Evolutionary conservation across 1,140 invertebrate species (phyloP).

Genomic region (Palaemon carinicauda): DNA sequence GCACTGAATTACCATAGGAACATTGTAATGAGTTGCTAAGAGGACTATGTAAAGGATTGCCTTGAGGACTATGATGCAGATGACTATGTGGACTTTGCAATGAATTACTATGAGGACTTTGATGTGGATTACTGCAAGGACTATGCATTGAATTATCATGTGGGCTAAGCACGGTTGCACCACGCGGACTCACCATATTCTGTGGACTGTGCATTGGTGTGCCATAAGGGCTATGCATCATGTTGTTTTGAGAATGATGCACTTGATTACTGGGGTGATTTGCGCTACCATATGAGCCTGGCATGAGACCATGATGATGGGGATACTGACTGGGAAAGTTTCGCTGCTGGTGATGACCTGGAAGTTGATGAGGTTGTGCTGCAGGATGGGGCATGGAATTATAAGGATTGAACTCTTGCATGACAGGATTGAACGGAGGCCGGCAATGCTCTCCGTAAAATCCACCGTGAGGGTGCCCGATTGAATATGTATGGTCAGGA

Average conservation of each 20-base stretch:
- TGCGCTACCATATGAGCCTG: not conserved
- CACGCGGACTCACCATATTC: constrained; percentile 19
- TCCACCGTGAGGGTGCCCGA: constrained; percentile 12
- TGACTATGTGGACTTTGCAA: constrained; percentile 36
- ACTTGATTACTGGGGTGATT: not conserved
- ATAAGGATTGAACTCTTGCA: constrained; percentile 48
- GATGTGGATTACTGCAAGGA: constrained; percentile 39
- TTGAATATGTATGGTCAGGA: constrained; percentile 37
- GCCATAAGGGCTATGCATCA: constrained; percentile 4
- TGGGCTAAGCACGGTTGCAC: constrained; percentile 35
- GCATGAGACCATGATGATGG: not conserved
- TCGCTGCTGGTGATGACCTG: constrained; percentile 30
- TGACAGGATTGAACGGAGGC: constrained; percentile 42
- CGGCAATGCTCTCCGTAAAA: constrained; percentile 6
- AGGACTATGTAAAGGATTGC: constrained; percentile 11
- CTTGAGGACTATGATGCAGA: not conserved
- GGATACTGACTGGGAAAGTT: constrained; percentile 2
- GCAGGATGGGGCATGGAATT: constrained; percentile 12
- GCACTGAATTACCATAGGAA: not conserved
- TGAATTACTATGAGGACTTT: constrained; percentile 41
- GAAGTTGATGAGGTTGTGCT: constrained; percentile 10
- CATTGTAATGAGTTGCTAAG: not conserved
- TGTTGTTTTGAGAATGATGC: constrained; percentile 25
- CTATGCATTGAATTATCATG: constrained; percentile 39
- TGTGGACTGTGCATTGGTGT: constrained; percentile 13